Conservation (phyloP, 2,113 vertebrate species). For the Hypanus sabinus region DNA sequence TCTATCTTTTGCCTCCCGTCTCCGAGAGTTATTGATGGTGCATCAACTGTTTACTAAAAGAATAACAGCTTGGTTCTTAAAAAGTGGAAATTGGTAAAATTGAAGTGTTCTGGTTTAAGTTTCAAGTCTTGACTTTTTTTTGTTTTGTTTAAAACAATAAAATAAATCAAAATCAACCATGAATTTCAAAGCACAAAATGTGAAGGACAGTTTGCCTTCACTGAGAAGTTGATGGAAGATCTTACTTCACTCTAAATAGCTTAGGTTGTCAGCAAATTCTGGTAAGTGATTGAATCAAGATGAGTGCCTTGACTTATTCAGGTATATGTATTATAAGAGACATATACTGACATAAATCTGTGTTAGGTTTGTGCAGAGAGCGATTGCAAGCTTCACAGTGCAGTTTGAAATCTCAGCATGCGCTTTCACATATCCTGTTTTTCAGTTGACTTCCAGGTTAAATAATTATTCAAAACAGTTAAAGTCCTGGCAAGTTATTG, state of each 20-base stretch:
- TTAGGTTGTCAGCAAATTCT: background rate
- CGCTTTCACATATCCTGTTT: background rate
- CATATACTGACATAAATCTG: background rate
- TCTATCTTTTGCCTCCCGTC: too few species aligned
- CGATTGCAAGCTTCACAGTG: background rate
- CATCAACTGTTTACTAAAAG: background rate
- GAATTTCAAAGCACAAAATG: background rate
- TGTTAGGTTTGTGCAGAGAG: background rate
- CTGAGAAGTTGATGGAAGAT: background rate
- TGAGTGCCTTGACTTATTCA: background rate
- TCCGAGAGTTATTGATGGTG: too few species aligned
- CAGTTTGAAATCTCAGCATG: background rate
- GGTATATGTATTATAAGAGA: too few species aligned
- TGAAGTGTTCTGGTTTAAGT: background rate
- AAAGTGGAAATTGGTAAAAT: background rate
- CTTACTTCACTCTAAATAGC: background rate
- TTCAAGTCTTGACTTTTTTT: background rate
- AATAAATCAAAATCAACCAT: background rate
- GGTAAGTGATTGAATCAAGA: background rate
- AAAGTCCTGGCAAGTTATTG: background rate
- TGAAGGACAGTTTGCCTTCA: background rate
- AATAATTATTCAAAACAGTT: background rate
- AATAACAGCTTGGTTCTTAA: too few species aligned
- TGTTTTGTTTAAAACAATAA: background rate
- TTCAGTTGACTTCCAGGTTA: background rate